Evolutionary conservation across 2,113 vertebrate genomes (phyloP).

Genomic region (Camarhynchus parvulus): DNA sequence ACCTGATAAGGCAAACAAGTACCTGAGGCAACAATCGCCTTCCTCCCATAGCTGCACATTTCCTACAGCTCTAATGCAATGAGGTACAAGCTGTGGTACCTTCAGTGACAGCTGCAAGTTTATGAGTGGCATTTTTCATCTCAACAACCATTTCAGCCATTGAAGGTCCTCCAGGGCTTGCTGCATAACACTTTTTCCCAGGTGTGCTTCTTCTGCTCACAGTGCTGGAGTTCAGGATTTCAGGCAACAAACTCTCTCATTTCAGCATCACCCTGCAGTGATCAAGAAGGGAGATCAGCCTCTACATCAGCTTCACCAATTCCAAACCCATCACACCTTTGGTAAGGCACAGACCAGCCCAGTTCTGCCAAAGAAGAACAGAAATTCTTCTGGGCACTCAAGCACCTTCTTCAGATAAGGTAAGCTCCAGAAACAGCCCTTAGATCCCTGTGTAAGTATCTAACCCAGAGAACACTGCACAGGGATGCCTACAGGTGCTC

Average conservation of each 20-base stretch:
- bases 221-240: neutral
- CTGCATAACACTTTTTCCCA: neutral
- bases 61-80: neutral
- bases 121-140: neutral
- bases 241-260: neutral
- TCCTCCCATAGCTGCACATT: neutral
- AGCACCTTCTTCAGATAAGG: neutral
- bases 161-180: neutral
- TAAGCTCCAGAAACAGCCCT: neutral
- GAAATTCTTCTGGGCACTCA: neutral
- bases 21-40: neutral
- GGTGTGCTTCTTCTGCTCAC: neutral
- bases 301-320: neutral
- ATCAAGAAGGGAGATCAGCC: neutral
- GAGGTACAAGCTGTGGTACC: neutral
- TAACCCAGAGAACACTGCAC: neutral
- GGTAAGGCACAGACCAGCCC: neutral
- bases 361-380: neutral
- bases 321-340: accelerated
- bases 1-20: neutral
- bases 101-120: neutral
- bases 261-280: neutral
- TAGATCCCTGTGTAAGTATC: neutral
- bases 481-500: neutral
- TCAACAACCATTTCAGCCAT: neutral